Conservation (phyloP, 1,140 invertebrate species). For the Drosophila melanica region DNA sequence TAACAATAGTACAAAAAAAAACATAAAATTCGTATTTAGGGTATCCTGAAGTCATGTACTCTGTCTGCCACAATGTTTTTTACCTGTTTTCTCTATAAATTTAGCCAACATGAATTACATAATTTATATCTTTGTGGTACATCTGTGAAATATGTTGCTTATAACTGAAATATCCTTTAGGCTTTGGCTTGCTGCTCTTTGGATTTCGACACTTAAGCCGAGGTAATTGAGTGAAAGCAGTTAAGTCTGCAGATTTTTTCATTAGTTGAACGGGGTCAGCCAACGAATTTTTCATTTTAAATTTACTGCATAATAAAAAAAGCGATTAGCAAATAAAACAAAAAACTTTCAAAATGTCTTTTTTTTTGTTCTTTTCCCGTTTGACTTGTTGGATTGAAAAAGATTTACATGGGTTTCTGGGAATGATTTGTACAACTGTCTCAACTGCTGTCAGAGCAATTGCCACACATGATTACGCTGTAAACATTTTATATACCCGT, state of each 20-base stretch:
- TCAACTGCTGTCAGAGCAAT: slow-evolving; percentile 49
- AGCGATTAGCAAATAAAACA: slow-evolving; percentile 8
- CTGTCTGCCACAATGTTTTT: not conserved
- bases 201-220: slow-evolving; percentile 51
- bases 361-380: not conserved
- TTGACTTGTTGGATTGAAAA: not conserved
- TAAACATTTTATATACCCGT: slow-evolving; percentile 72
- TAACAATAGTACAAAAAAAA: too few relatives aligned
- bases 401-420: slow-evolving; percentile 9
- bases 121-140: slow-evolving; percentile 28
- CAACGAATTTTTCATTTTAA: slow-evolving; percentile 1
- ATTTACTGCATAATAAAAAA: slow-evolving; percentile 9
- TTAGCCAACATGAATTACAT: slow-evolving; percentile 46
- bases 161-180: slow-evolving; percentile 17
- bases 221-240: slow-evolving; percentile 64
- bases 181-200: slow-evolving; percentile 43
- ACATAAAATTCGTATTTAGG: not conserved
- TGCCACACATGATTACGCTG: slow-evolving; percentile 74
- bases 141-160: slow-evolving; percentile 33
- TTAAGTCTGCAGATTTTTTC: slow-evolving; percentile 28
- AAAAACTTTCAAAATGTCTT: not conserved
- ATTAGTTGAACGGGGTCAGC: slow-evolving; percentile 13
- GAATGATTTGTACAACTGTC: slow-evolving; percentile 10
- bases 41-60: slow-evolving; percentile 1
- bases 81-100: slow-evolving; percentile 60